Base-by-base conservation (phyloP, 2,888 invertebrate species). In the Blera fallax region DNA sequence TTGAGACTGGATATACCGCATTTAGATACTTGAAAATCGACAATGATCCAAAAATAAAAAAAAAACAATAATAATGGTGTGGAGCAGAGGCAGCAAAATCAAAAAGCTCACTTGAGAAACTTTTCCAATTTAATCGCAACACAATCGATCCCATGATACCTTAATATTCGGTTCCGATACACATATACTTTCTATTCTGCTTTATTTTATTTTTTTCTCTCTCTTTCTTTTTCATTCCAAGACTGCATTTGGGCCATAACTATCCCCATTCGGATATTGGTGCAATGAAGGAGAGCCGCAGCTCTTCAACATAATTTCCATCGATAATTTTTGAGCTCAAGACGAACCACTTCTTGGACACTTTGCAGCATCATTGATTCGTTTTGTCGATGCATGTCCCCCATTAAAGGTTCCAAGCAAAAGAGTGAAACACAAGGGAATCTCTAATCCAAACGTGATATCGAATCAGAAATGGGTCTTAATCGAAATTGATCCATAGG, bases 401-500 rank as follows among this genome's bases (percentile, higher is more conserved):
- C 58, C 72, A 62, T 60, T 62, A 45, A 50, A 60, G 34, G 40
- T 48, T 72, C 34, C 11, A 11, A 48, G 18, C 32, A 7, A 52
- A 40, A 45, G 16, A 58, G 62, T 32, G 62, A 67, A 83, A 48
- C 72, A 83, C 69, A 64, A 48, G 58, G 64, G 84, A 84, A 58
- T 64, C 60, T 76, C 76, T 81, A 85, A 85, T 81, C 85, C 85
- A 70, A 72, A 77, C 85, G 81, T 85, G 85, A 81, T 85, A 81
- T 85, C 76, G 85, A 76, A 85, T 81, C 85, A 65, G 64, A 85
- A 85, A 85, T 81, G 76, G 48, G 85, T 81, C 81, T 85, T 81
- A 85, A 81, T 81, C 85, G 81, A 81, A 85, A 85, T 85, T 81
- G 85, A 85, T 85, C 85, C 81, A 76, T 29, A 10, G 85, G 85